These are phyloP conservation scores for Cuculus canorus DNA, from an alignment of 2,797 vertebrate species.

Conservation along the genomic window DNA sequence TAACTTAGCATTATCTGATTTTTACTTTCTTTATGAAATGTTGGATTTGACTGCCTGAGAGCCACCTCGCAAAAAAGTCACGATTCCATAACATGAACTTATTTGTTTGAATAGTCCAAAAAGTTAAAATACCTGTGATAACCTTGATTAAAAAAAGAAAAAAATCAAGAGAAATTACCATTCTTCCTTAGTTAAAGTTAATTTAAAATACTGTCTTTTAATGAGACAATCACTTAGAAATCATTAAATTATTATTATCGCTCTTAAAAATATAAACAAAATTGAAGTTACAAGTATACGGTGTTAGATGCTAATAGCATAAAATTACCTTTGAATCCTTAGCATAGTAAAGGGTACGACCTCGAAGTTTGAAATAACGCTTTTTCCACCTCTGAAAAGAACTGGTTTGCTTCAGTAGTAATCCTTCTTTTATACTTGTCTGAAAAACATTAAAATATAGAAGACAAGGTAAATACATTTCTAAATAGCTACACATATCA, in stretches of 20 bases:
- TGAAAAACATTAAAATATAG: slow-evolving; percentile 72
- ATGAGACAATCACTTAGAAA: not conserved
- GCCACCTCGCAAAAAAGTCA: accelerated
- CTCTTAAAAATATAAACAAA: not conserved
- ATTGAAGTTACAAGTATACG: not conserved
- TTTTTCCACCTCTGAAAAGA: slow-evolving; percentile 99
- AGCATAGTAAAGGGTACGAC: slow-evolving; percentile 96
- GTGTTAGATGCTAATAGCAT: not conserved
- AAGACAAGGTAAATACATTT: not conserved
- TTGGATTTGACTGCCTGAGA: not conserved
- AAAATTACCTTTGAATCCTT: slow-evolving; percentile 95
- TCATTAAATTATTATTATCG: not conserved
- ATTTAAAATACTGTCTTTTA: not conserved
- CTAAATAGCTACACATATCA: not conserved
- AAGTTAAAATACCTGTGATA: not conserved
- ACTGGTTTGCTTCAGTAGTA: slow-evolving; percentile 97
- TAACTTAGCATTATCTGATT: not conserved
- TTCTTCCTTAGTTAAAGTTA: not conserved
- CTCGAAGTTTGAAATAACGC: slow-evolving; percentile 96
- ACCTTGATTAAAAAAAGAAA: not conserved
- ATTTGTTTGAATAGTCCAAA: not conserved
- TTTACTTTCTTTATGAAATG: not conserved
- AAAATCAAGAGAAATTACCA: not conserved
- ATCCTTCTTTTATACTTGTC: slow-evolving; percentile 96
- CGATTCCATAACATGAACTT: not conserved